Evolutionary conservation across 2,888 invertebrate species (phyloP).

Genomic region (Aplocera efformata): DNA sequence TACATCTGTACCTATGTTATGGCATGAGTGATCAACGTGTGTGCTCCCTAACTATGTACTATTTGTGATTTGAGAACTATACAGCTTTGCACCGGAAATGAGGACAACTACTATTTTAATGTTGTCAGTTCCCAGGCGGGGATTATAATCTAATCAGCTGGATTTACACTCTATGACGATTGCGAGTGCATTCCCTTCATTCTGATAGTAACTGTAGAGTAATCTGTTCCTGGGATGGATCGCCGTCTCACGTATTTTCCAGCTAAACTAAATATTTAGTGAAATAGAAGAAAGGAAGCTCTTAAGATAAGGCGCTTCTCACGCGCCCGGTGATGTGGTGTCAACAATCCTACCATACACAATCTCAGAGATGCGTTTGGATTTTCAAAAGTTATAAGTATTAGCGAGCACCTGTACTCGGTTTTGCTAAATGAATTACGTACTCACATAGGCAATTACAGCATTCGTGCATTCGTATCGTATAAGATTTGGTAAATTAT

Average conservation of each 20-base stretch:
- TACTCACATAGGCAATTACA: too few species aligned
- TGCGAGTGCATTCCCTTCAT: constrained; percentile 50
- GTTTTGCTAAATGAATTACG: too few species aligned
- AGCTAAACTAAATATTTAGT: constrained; percentile 73
- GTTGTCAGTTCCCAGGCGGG: constrained; percentile 66
- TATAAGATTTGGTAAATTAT: constrained; percentile 2
- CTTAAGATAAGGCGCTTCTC: constrained; percentile 64
- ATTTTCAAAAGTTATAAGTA: not conserved
- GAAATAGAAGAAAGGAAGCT: constrained; percentile 60
- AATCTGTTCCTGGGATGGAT: constrained; percentile 29
- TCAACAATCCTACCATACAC: constrained; percentile 10
- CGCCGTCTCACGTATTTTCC: constrained; percentile 50
- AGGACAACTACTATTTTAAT: constrained; percentile 45
- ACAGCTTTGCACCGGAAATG: constrained; percentile 40
- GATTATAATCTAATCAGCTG: constrained; percentile 71
- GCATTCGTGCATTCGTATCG: too few species aligned
- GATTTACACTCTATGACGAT: constrained; percentile 66
- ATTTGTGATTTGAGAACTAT: too few species aligned
- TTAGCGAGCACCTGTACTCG: too few species aligned
- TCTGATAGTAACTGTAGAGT: constrained; percentile 2
- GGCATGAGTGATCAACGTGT: too few species aligned
- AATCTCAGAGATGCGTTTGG: constrained; percentile 5
- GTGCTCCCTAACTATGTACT: too few species aligned
- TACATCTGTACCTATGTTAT: too few species aligned
- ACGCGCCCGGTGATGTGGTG: constrained; percentile 31